Percentiles rank a stretch among this genome's conserved stretches.
Conservation (phyloP, 2,888 invertebrate genomes). For the Cheilosia grossa region DNA sequence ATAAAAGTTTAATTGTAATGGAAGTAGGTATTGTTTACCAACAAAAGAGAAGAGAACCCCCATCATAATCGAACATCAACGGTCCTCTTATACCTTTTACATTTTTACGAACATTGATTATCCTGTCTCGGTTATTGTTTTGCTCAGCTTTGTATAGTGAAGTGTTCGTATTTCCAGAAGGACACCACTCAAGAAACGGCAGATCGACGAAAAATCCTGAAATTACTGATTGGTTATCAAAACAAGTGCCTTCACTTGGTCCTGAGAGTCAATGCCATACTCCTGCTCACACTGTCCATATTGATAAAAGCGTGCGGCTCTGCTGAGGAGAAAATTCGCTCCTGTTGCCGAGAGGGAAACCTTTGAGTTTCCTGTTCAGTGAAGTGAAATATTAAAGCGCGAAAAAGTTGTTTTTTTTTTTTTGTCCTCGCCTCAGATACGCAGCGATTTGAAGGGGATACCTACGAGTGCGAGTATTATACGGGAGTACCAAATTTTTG, state of each 20-base stretch:
- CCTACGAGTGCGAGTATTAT: not conserved
- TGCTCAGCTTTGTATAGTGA: conserved; percentile 7
- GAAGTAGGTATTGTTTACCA: not conserved
- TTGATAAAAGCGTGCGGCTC: not conserved
- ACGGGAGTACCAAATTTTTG: conserved; percentile 12
- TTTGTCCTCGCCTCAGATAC: not conserved
- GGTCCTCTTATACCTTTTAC: not conserved
- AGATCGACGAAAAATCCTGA: conserved; percentile 37
- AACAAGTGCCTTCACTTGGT: conserved; percentile 33
- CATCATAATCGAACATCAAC: conserved; percentile 46
- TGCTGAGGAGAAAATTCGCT: conserved; percentile 7
- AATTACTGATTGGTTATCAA: conserved; percentile 62
- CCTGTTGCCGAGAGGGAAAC: conserved; percentile 10
- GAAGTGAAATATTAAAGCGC: conserved; percentile 55
- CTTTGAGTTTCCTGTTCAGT: conserved; percentile 65
- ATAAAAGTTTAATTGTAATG: conserved; percentile 11
- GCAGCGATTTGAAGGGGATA: not conserved
- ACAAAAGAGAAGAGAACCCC: conserved; percentile 13
- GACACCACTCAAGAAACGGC: conserved; percentile 32
- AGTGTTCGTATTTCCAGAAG: conserved; percentile 8
- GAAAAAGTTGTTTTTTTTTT: conserved; percentile 24
- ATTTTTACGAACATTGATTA: not conserved
- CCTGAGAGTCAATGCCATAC: not conserved
- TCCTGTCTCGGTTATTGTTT: conserved; percentile 28
- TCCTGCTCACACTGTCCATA: not conserved